Conservation (phyloP, 2,113 vertebrate species). For the Polypterus bichir region DNA sequence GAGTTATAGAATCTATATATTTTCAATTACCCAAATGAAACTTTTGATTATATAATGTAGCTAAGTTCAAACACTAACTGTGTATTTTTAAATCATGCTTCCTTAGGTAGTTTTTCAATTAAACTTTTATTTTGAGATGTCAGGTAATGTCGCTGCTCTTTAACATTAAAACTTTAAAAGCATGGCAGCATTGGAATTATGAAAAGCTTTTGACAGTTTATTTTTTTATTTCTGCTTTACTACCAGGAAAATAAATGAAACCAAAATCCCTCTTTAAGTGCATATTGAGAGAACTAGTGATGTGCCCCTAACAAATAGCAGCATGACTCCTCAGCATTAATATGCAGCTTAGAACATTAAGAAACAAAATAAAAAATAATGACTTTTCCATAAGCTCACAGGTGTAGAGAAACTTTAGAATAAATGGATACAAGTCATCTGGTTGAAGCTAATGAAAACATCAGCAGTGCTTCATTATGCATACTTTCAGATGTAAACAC, state of each 20-base stretch:
- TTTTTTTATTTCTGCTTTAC: background rate
- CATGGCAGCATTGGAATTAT: background rate
- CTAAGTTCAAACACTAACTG: no score
- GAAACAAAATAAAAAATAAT: background rate
- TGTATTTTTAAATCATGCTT: no score
- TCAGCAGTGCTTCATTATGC: background rate
- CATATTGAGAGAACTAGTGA: background rate
- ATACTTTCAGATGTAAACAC: background rate
- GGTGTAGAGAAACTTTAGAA: background rate
- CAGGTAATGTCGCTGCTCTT: no score
- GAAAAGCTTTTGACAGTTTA: background rate
- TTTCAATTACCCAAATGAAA: no score
- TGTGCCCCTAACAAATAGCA: background rate
- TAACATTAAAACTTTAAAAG: no score
- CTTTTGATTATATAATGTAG: no score
- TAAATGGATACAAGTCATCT: background rate
- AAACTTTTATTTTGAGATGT: no score
- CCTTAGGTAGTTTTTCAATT: no score
- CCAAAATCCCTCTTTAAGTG: background rate
- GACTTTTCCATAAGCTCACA: background rate
- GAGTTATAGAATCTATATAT: no score
- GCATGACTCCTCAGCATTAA: background rate
- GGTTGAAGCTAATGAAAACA: constrained; percentile 2
- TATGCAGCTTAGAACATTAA: background rate
- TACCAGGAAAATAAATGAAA: background rate